phyloP scores from a whole-genome alignment of 2,113 vertebrate genomes.

The Collichthys lucidus region DNA sequence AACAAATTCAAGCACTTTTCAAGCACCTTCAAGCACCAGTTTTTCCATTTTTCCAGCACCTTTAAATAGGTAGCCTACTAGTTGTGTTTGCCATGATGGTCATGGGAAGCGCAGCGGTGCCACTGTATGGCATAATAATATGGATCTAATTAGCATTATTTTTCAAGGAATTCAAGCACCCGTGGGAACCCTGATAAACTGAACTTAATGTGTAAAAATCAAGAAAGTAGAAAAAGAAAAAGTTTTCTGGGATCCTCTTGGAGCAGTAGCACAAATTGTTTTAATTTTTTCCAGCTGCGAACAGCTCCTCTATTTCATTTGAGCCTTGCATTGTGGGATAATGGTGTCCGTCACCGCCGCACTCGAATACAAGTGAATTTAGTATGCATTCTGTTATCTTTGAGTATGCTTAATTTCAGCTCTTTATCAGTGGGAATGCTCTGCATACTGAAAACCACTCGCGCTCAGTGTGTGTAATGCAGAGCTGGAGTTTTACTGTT shows the following conservation, averaged over 20 bases:
- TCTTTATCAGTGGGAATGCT: conserved; percentile 32
- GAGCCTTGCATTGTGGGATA: conserved; percentile 30
- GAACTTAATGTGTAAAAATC: background rate
- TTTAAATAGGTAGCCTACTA: too few relatives aligned
- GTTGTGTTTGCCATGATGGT: too few relatives aligned
- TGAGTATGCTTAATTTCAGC: conserved; percentile 63
- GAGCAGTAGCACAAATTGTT: conserved; percentile 29
- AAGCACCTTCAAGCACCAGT: too few relatives aligned
- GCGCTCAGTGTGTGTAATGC: conserved; percentile 18
- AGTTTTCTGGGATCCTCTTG: conserved; percentile 9
- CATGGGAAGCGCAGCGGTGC: too few relatives aligned
- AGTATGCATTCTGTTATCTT: conserved; percentile 47
- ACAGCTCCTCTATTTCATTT: conserved; percentile 35
- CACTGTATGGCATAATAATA: too few relatives aligned
- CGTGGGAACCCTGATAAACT: too few relatives aligned
- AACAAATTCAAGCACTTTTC: too few relatives aligned
- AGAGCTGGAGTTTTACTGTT: background rate
- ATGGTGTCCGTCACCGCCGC: conserved; percentile 57
- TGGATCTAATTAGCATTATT: too few relatives aligned
- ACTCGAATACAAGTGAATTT: conserved; percentile 47
- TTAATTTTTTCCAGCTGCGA: conserved; percentile 53
- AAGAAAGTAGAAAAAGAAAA: background rate
- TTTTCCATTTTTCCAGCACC: too few relatives aligned
- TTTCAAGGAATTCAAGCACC: too few relatives aligned
- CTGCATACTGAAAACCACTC: conserved; percentile 48